These are phyloP conservation scores for Dynastes grantii DNA, from an alignment of 2,888 invertebrate species.

Conservation along the genomic window DNA sequence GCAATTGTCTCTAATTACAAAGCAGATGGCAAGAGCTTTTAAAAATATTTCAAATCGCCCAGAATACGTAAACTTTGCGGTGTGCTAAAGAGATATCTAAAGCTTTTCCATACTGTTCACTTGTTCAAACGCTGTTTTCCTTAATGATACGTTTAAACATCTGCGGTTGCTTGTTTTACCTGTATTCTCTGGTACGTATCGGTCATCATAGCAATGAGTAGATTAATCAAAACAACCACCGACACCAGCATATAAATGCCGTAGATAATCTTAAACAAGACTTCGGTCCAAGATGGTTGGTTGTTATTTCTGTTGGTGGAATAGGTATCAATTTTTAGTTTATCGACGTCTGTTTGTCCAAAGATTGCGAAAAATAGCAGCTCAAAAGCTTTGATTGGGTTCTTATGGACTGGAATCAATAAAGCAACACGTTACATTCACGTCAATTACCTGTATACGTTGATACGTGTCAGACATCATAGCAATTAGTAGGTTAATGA, in stretches of 20 bases:
- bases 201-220: constrained; percentile 99
- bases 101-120: constrained; percentile 39
- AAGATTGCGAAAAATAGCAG: constrained; percentile 99
- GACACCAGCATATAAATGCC: constrained; percentile 99
- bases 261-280: constrained; percentile 90
- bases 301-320: constrained; percentile 69
- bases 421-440: constrained; percentile 58
- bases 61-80: constrained; percentile 31
- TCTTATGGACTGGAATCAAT: constrained; percentile 90
- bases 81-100: constrained; percentile 33
- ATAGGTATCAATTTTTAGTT: constrained; percentile 79
- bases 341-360: constrained; percentile 90
- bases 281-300: constrained; percentile 89
- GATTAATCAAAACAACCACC: constrained; percentile 98
- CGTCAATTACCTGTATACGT: constrained; percentile 91
- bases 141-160: constrained; percentile 22
- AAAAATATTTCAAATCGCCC: constrained; percentile 27
- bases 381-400: constrained; percentile 95
- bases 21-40: too few species aligned
- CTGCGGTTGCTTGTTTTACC: constrained; percentile 73
- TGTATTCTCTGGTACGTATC: constrained; percentile 99
- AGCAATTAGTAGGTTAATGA: constrained; percentile 99
- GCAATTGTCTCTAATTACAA: too few species aligned
- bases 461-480: constrained; percentile 99
- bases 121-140: constrained; percentile 27